These are phyloP conservation scores for Siniperca undulata DNA, from an alignment of 2,797 vertebrate species.

Conservation along the genomic window DNA sequence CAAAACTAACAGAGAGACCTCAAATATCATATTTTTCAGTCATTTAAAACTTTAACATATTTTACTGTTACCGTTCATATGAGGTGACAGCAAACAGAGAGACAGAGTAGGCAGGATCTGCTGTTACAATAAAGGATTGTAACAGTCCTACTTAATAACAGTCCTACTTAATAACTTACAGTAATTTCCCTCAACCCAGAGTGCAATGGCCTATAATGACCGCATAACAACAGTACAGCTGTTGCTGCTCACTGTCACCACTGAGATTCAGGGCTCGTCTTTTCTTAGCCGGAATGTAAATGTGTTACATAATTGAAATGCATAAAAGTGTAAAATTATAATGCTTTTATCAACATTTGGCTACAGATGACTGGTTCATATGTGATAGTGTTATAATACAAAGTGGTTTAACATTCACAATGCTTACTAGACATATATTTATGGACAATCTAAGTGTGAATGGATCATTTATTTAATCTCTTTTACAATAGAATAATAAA, in stretches of 20 bases:
- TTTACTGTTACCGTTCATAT: background rate
- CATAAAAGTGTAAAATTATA: constrained; percentile 17
- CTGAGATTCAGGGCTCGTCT: constrained; percentile 35
- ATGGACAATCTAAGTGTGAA: constrained; percentile 14
- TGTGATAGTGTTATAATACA: background rate
- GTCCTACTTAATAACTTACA: constrained; percentile 34
- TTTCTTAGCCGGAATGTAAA: constrained; percentile 38
- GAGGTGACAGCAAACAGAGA: background rate
- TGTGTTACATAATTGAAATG: constrained; percentile 36
- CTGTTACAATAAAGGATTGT: constrained; percentile 9
- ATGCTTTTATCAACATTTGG: background rate
- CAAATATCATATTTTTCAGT: background rate
- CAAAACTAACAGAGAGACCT: background rate
- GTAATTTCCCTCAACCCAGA: constrained; percentile 50
- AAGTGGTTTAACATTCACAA: constrained; percentile 4
- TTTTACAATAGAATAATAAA: background rate
- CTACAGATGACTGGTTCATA: background rate
- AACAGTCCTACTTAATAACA: constrained; percentile 33
- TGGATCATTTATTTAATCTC: background rate
- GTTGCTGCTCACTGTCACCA: constrained; percentile 31
- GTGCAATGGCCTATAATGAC: constrained; percentile 53
- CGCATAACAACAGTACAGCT: constrained; percentile 46
- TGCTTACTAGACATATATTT: constrained; percentile 2
- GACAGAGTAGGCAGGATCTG: background rate
- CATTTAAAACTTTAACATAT: background rate